Evolutionary conservation across 2,113 vertebrate genomes (phyloP).

Genomic region (Pseudopipra pipra): DNA sequence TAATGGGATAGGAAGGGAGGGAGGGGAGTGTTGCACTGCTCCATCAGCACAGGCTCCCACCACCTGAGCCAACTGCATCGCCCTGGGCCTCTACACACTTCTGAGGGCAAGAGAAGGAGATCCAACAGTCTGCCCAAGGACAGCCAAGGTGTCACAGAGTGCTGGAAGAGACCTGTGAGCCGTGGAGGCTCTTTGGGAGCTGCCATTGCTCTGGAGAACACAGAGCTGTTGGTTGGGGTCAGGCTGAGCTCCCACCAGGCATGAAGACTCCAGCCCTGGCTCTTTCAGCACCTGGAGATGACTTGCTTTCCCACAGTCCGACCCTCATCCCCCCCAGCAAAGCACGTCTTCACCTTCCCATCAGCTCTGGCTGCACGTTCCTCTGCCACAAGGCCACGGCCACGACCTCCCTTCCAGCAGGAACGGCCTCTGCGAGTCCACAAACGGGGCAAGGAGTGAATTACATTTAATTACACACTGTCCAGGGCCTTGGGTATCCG

Average conservation of each 20-base stretch:
- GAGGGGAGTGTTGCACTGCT: not conserved
- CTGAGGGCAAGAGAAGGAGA: not conserved
- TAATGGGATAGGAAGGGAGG: rapidly evolving
- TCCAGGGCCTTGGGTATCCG: not conserved
- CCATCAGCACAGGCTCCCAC: rapidly evolving
- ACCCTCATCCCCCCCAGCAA: not conserved
- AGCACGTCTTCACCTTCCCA: not conserved
- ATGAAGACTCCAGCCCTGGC: not conserved
- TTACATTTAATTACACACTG: not conserved
- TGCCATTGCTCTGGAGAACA: not conserved
- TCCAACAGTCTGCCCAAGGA: not conserved
- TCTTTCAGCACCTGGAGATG: not conserved
- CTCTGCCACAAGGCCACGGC: not conserved
- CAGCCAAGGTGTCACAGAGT: rapidly evolving
- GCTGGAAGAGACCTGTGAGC: not conserved
- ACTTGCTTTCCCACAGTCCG: rapidly evolving
- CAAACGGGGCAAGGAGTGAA: not conserved
- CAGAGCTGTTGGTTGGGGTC: not conserved
- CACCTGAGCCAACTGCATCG: rapidly evolving
- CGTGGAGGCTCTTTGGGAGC: rapidly evolving
- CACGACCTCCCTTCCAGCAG: not conserved
- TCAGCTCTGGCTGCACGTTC: not conserved
- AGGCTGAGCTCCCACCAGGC: not conserved
- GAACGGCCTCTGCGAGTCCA: not conserved
- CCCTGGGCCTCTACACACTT: too few relatives aligned